These are phyloP conservation scores for Julus scandinavius DNA, from an alignment of 2,888 invertebrate genomes.

Conservation along the genomic window DNA sequence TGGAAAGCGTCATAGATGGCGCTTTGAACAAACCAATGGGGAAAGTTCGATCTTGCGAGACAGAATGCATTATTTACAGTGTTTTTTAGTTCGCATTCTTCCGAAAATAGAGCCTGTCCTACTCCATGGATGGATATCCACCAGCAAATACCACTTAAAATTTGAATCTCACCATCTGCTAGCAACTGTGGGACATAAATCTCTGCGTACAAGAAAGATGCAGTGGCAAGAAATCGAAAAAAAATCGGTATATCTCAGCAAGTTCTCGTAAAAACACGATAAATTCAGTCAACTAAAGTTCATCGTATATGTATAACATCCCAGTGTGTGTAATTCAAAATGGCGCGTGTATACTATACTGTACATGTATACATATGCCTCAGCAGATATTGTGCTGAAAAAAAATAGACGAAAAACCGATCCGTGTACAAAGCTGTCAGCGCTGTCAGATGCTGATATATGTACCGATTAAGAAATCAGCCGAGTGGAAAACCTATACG, in stretches of 20 bases:
- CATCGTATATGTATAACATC: neutral
- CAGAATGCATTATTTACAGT: neutral
- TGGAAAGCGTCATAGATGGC: no score
- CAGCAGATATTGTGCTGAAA: neutral
- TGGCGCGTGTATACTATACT: neutral
- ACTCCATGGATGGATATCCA: neutral
- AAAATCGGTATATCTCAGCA: slow-evolving; percentile 28
- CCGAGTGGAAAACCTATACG: slow-evolving; percentile 1
- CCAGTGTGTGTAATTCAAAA: neutral
- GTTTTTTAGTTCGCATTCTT: neutral
- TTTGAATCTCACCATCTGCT: slow-evolving; percentile 22
- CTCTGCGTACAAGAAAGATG: neutral
- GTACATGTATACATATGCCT: neutral
- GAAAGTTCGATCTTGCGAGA: neutral
- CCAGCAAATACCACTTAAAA: neutral
- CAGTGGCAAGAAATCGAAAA: neutral
- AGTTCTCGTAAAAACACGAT: neutral
- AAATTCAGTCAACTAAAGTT: neutral
- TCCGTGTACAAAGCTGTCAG: neutral
- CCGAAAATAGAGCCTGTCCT: neutral
- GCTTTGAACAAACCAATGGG: no score
- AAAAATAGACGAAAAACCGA: slow-evolving; percentile 27
- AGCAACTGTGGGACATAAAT: neutral
- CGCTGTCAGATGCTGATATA: slow-evolving; percentile 35
- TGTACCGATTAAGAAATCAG: slow-evolving; percentile 42